Evolutionary conservation across 2,113 vertebrate genomes (phyloP).

Genomic region (Diadophis punctatus): DNA sequence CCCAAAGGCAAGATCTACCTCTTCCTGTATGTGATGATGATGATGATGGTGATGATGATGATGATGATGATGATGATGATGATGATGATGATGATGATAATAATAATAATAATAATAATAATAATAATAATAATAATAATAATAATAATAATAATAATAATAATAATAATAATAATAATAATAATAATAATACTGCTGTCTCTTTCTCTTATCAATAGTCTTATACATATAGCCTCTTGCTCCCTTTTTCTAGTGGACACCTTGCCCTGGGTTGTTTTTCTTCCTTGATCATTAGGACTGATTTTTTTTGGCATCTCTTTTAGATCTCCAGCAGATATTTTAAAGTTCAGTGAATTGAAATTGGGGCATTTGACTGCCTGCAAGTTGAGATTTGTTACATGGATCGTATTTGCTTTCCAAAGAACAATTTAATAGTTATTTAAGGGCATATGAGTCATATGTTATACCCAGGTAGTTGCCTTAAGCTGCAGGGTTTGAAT

Average conservation of each 20-base stretch:
- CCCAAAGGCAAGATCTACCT: not conserved
- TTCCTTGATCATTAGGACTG: not conserved
- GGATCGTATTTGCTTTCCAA: not conserved
- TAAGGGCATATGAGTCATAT: not conserved
- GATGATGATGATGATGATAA: no score
- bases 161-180: no score
- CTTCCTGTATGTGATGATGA: not conserved
- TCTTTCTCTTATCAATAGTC: not conserved
- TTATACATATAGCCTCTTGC: not conserved
- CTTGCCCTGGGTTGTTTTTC: not conserved
- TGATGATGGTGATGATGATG: no score
- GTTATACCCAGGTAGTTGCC: not conserved
- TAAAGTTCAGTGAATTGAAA: not conserved
- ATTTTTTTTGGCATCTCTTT: not conserved
- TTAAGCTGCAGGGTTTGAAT: not conserved
- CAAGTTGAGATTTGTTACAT: not conserved
- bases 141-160: no score
- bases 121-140: no score
- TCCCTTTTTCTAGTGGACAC: not conserved
- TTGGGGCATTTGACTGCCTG: not conserved
- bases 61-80: not conserved
- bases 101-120: no score
- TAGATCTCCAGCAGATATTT: not conserved
- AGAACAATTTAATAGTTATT: not conserved
- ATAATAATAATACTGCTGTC: not conserved